Evolutionary conservation across 2,797 vertebrate species (phyloP).

Genomic region (Pseudopleuronectes americanus): DNA sequence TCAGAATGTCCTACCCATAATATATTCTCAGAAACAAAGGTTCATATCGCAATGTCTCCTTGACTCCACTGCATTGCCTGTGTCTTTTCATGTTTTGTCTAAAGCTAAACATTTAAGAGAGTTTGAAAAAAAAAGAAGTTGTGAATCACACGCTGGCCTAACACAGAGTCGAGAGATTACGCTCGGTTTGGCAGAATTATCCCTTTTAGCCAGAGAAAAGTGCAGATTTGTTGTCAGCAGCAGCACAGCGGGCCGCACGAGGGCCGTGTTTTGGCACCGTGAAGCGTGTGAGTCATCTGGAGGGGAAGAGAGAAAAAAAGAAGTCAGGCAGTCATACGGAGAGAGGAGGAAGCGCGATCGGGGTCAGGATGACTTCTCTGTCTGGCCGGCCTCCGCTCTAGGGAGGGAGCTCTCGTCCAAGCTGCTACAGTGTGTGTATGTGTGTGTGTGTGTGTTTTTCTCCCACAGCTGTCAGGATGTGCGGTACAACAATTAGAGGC

Average conservation of each 20-base stretch:
- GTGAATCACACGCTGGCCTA: constrained; percentile 8
- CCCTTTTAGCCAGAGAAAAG: constrained; percentile 39
- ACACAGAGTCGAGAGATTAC: background rate
- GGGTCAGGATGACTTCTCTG: constrained; percentile 69
- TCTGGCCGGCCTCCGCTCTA: constrained; percentile 57
- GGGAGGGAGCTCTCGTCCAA: constrained; percentile 37
- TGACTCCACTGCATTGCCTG: background rate
- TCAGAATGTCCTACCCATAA: background rate
- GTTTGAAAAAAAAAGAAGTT: background rate
- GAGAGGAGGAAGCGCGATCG: constrained; percentile 63
- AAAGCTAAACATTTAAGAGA: background rate
- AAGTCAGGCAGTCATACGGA: constrained; percentile 40
- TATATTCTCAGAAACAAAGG: constrained; percentile 17
- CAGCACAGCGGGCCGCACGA: constrained; percentile 29
- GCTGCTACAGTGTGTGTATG: constrained; percentile 21
- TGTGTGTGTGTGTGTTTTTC: background rate
- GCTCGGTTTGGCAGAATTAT: constrained; percentile 28
- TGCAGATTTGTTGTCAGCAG: constrained; percentile 47
- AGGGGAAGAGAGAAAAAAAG: constrained; percentile 4
- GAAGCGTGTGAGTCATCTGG: constrained; percentile 64
- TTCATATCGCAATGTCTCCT: background rate
- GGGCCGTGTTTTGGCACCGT: constrained; percentile 59
- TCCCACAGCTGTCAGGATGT: constrained; percentile 31
- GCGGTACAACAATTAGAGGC: constrained; percentile 59
- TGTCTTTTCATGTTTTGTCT: background rate